Evolutionary conservation across 23 tunicate genomes (phyloP), one percentile per base, ranked within the genome.

Genomic region (Styela clava): DNA sequence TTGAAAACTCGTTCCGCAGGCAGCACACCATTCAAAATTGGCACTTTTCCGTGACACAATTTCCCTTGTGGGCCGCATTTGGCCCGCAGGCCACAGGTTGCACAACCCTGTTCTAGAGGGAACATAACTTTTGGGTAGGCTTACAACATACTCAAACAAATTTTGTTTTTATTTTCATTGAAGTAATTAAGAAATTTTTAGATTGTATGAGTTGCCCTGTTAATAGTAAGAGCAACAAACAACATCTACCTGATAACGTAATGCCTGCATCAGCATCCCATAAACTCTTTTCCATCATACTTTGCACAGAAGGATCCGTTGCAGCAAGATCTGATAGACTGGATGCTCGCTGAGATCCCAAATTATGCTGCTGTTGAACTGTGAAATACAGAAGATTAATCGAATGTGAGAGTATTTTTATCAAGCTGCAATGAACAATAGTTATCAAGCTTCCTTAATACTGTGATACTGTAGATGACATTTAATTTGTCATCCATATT

Each of bases 231-330:
- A n/a, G n/a, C n/a, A n/a, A n/a, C n/a, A n/a, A n/a, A n/a, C n/a
- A n/a, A n/a, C n/a, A n/a, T n/a, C n/a, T 67, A 67, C 71, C 71
- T 67, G 71, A 25, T 67, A 76, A 72, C 21, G 83, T 24, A n/a
- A n/a, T n/a, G 61, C 61, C 31, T 63, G 34, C 28, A 30, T 82
- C 78, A 16, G 31, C 31, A 32, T 82, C 85, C 69, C 86, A 37
- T 9, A 74, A 31, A 7, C 82, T 63, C 9, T 86, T 86, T 35
- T 93, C 98, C 24, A 93, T 67, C 98, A 93, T 93, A 82, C 98
- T 93, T 61, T 93, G 98, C 37, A 93, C 86, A 2, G 85, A 80
- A 35, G 98, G 98, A 62, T 93, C 98, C 20, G 52, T 29, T 31
- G 36, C 67, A 25, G 89, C 93, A 5, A 93, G 83, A 61, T 93